Evolutionary conservation across 30 jellyfish, hydroid and myxozoan species (phyloP), one percentile per base, ranked within the genome.

Genomic region (Aurelia sp.): DNA sequence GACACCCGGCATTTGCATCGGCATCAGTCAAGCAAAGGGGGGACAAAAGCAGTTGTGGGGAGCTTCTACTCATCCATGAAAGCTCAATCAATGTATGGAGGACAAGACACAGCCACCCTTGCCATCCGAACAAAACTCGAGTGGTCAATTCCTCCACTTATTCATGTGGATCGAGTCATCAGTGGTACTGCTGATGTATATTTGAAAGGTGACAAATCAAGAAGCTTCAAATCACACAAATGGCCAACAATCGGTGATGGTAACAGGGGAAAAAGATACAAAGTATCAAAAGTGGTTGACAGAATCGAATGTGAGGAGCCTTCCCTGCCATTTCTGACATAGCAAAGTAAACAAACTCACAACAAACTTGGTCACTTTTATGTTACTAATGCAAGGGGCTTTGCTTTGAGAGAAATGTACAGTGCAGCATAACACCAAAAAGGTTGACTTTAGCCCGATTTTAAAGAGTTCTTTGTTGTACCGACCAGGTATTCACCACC

Each of bases 201-300:
- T 48, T 1, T 75, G 5, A 40, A 51, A 3, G 87, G 87, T 15
- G 87, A 75, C 74, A 75, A 58, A 27, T 9, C 3, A 31, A 57
- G 31, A n/a, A 7, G 61, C 75, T 75, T 8, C 59, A 22, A 21
- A 3, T 4, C 61, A 6, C 87, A 75, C 44, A 52, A 35, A 16
- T 75, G 87, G 87, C 87, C 87, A 21, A 75, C 31, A 11, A 24
- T 75, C 53, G 87, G 87, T 1, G 87, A 75, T n/a, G n/a, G n/a
- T n/a, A n/a, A n/a, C 58, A 31, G 27, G 47, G 5, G 5, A 8
- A 64, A n/a, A 13, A 64, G 6, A 20, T 30, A 22, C 17, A 30
- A 13, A 64, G 27, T 30, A 3, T 75, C 87, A 62, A 75, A 75
- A 40, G 87, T 75, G 3, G 33, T 75, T n/a, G 87, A 75, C 30